These are phyloP conservation scores for Pterostichus niger DNA, from an alignment of 2,888 invertebrate genomes.

Conservation along the genomic window DNA sequence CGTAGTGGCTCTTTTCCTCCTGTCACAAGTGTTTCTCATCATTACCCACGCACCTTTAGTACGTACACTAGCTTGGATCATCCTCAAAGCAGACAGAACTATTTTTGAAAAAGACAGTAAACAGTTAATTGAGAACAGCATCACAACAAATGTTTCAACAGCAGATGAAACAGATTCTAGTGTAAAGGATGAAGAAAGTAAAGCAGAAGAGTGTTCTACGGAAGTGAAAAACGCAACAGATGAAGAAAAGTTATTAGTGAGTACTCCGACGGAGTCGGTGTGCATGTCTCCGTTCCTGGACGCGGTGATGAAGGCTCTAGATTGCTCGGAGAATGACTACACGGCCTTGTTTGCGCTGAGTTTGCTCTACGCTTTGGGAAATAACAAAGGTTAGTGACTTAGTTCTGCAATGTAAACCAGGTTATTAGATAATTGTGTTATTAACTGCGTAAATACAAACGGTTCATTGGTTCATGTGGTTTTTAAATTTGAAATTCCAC, in stretches of 20 bases:
- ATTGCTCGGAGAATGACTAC: conserved; percentile 96
- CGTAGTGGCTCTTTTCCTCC: conserved; percentile 92
- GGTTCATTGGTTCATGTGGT: conserved; percentile 23
- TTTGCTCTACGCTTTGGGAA: conserved; percentile 94
- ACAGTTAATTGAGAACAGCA: conserved; percentile 36
- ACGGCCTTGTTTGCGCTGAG: conserved; percentile 94
- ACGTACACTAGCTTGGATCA: conserved; percentile 92
- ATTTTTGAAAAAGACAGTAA: conserved; percentile 74
- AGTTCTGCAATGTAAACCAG: conserved; percentile 40
- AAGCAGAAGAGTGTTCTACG: neutral
- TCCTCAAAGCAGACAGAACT: conserved; percentile 88
- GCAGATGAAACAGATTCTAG: neutral
- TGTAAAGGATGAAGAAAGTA: conserved; percentile 11
- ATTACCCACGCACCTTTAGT: conserved; percentile 95
- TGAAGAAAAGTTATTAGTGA: conserved; percentile 85
- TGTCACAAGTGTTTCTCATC: conserved; percentile 97
- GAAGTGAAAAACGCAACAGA: conserved; percentile 90
- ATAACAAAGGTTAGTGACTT: conserved; percentile 89
- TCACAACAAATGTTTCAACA: neutral
- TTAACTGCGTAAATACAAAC: conserved; percentile 36
- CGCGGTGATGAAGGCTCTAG: conserved; percentile 91
- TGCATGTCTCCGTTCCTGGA: conserved; percentile 89
- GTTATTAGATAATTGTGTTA: conserved; percentile 38
- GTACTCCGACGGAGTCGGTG: conserved; percentile 73
- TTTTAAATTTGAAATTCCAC: conserved; percentile 24